A percentile compares a stretch with the other conserved stretches of the same genome.
These are phyloP conservation scores for Dorcus hopei DNA, from an alignment of 2,888 invertebrate species.

Conservation along the genomic window DNA sequence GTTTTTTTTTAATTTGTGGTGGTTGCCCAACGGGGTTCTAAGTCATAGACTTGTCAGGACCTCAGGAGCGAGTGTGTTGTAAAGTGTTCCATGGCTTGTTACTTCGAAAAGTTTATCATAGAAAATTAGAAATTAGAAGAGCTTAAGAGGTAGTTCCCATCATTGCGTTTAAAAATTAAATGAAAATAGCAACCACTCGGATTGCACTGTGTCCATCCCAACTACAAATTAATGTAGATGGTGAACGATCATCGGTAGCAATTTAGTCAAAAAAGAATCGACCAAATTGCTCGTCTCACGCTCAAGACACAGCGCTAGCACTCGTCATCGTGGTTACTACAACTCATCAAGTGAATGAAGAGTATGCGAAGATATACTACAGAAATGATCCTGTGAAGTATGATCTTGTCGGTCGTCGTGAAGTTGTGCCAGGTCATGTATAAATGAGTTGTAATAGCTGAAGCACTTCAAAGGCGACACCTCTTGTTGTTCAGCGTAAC, in stretches of 20 bases:
- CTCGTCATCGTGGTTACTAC: slow-evolving; percentile 60
- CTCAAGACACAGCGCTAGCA: slow-evolving; percentile 52
- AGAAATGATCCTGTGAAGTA: slow-evolving; percentile 67
- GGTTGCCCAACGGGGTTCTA: too few species aligned
- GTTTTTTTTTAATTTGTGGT: too few species aligned
- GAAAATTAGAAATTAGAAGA: too few species aligned
- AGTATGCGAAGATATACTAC: slow-evolving; percentile 61
- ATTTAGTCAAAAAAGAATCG: background rate
- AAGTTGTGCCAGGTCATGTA: too few species aligned
- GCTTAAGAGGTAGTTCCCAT: too few species aligned
- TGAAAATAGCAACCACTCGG: slow-evolving; percentile 37
- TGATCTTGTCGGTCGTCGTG: slow-evolving; percentile 34
- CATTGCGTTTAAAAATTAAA: background rate
- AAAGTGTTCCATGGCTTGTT: too few species aligned
- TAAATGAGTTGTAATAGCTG: too few species aligned
- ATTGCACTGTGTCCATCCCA: slow-evolving; percentile 33
- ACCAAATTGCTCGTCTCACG: slow-evolving; percentile 48
- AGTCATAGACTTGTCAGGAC: too few species aligned
- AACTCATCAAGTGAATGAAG: slow-evolving; percentile 52
- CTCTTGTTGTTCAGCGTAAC: too few species aligned
- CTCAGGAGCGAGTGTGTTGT: too few species aligned
- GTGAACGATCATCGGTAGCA: slow-evolving; percentile 45
- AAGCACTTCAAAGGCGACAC: too few species aligned
- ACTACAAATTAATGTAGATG: slow-evolving; percentile 6
- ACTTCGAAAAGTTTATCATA: too few species aligned